Base-by-base conservation (phyloP, 64 coral and sea anemone species). In the Montipora capricornis region DNA sequence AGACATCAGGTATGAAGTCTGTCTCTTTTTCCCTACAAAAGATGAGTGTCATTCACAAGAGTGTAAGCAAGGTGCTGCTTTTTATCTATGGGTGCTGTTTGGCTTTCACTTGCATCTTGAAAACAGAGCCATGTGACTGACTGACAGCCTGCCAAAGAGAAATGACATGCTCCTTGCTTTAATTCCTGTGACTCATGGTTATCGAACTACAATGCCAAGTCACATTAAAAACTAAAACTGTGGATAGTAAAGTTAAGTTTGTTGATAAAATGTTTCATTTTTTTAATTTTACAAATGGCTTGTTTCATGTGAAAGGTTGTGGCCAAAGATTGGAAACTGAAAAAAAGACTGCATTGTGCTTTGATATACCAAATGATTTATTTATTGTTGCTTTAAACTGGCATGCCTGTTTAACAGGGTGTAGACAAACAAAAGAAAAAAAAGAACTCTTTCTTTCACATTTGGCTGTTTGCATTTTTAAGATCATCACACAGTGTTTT, bases 1-100 rank as follows among this genome's bases (percentile, higher is more conserved):
- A 92, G 20, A 75, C 98, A 46, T 92, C 91, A 78, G 98, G 98
- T 99, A 96, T 88, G 98, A 89, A 55, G 64, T 92, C 89, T 53
- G 69, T 95, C 78, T 87, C 68, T 85, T 85, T 71, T 85, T 85
- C 8, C 62, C 12, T 70, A 14, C n/a, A 20, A 20, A 64, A 70
- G 5, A 8, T 70, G 37, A 22, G 44, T 26, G 66, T 49, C 68
- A 64, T 70, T 85, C 82, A 71, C 82, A 85, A 15, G 82, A 71
- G 46, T 85, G 13, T 48, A 73, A 85, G 9, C 82, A 85, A 85
- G 45, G 82, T n/a, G 82, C 68, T 15, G 22, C 17, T 49, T 83
- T 83, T 70, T 16, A n/a, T 22, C 82, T n/a, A 20, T 20, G 45
- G 49, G 44, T 70, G 62, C 82, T 71, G 62, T 70, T 20, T 69